A percentile compares a stretch with the other conserved stretches of the same genome.
These are phyloP conservation scores for Olivierus martensii DNA, from an alignment of 1,140 invertebrate species.

Conservation along the genomic window DNA sequence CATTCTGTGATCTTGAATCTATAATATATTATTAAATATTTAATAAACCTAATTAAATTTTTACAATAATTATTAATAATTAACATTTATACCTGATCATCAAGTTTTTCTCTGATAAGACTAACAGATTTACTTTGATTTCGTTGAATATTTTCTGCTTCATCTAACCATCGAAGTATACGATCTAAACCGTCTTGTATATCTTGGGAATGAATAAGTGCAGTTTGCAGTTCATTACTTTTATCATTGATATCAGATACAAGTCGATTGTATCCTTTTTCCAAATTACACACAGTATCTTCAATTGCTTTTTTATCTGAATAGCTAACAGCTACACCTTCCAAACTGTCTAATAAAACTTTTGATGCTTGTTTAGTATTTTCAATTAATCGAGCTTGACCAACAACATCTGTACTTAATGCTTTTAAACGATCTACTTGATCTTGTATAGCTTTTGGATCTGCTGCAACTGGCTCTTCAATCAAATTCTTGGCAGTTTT, in stretches of 20 bases:
- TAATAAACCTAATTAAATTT: background rate
- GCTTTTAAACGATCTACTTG: slow-evolving; percentile 70
- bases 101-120: slow-evolving; percentile 70
- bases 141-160: slow-evolving; percentile 59
- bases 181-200: slow-evolving; percentile 81
- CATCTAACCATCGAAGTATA: slow-evolving; percentile 66
- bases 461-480: slow-evolving; percentile 66
- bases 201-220: slow-evolving; percentile 83
- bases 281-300: slow-evolving; percentile 56
- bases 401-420: slow-evolving; percentile 70
- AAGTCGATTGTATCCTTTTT: slow-evolving; percentile 60
- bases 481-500: slow-evolving; percentile 56
- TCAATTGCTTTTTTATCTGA: slow-evolving; percentile 61
- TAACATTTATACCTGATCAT: slow-evolving; percentile 43
- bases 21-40: background rate
- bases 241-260: slow-evolving; percentile 52
- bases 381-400: slow-evolving; percentile 69
- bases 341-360: slow-evolving; percentile 54
- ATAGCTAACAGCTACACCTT: slow-evolving; percentile 52
- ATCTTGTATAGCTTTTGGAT: slow-evolving; percentile 71
- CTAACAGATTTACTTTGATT: slow-evolving; percentile 64
- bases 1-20: slow-evolving; percentile 64
- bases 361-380: slow-evolving; percentile 55
- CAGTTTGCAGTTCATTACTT: slow-evolving; percentile 72
- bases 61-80: background rate